A percentile compares a stretch with the other conserved stretches of the same genome.
Conservation (phyloP, 2,113 vertebrate genomes). For the Blennius ocellaris region DNA sequence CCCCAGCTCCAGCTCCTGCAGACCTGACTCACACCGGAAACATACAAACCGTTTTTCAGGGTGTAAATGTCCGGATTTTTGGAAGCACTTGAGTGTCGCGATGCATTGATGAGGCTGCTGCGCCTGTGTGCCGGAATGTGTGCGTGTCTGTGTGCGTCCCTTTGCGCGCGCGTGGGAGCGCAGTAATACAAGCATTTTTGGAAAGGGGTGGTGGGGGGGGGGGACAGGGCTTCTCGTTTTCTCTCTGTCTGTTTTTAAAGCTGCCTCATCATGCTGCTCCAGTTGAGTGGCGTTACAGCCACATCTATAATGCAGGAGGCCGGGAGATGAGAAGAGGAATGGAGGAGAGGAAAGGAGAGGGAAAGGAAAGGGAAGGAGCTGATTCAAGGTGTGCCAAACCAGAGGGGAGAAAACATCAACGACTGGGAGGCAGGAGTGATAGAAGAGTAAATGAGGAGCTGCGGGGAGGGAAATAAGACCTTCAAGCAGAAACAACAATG, state of each 20-base stretch:
- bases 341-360: conserved; percentile 15
- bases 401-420: neutral
- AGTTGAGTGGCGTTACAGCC: conserved; percentile 63
- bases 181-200: conserved; percentile 38
- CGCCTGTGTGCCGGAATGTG: conserved; percentile 45
- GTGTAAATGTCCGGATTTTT: too few relatives aligned
- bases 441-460: too few relatives aligned
- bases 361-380: neutral
- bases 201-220: neutral
- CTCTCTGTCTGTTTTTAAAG: conserved; percentile 29
- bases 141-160: conserved; percentile 6
- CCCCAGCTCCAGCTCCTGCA: neutral
- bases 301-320: conserved; percentile 70
- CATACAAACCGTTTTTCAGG: too few relatives aligned
- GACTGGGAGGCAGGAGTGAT: neutral
- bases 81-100: conserved; percentile 1
- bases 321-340: conserved; percentile 56
- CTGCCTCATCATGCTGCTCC: conserved; percentile 62
- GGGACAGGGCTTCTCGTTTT: too few relatives aligned
- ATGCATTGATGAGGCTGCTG: neutral
- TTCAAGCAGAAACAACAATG: too few relatives aligned
- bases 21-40: too few relatives aligned
- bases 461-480: too few relatives aligned
- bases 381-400: too few relatives aligned
- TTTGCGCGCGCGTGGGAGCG: conserved; percentile 20